A percentile compares a stretch with the other conserved stretches of the same genome.
phyloP scores from a whole-genome alignment of 2,113 vertebrate species.

The Nesogale talazaci region DNA sequence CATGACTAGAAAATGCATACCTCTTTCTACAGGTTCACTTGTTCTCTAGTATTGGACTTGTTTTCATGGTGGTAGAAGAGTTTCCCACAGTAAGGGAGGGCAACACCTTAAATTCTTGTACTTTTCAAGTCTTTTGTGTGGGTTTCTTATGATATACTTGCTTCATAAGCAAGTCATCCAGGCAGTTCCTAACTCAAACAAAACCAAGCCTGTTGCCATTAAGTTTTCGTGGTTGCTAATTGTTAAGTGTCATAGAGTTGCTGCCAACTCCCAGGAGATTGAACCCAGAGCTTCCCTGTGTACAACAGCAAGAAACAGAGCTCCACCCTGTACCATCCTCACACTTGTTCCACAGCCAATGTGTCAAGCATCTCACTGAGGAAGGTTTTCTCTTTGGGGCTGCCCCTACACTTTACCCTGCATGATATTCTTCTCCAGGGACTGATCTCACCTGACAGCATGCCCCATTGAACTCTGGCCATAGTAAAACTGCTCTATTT shows the following conservation, averaged over 20 bases:
- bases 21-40: neutral
- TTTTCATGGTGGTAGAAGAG: neutral
- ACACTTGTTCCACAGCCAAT: too few relatives aligned
- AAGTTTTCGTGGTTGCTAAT: neutral
- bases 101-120: neutral
- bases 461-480: too few relatives aligned
- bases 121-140: neutral
- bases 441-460: too few relatives aligned
- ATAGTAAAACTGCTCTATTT: neutral
- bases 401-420: too few relatives aligned
- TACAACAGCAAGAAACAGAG: too few relatives aligned
- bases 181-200: neutral
- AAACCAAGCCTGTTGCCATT: neutral
- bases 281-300: too few relatives aligned
- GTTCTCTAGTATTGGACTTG: neutral
- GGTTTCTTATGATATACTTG: neutral
- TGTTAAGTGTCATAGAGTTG: too few relatives aligned
- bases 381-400: too few relatives aligned
- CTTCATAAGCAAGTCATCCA: neutral
- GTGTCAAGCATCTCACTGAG: too few relatives aligned
- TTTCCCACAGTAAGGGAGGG: neutral
- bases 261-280: too few relatives aligned
- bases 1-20: neutral
- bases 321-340: too few relatives aligned
- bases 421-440: too few relatives aligned